Evolutionary conservation across 2,888 invertebrate genomes (phyloP).

Genomic region (Cordilura impudica): DNA sequence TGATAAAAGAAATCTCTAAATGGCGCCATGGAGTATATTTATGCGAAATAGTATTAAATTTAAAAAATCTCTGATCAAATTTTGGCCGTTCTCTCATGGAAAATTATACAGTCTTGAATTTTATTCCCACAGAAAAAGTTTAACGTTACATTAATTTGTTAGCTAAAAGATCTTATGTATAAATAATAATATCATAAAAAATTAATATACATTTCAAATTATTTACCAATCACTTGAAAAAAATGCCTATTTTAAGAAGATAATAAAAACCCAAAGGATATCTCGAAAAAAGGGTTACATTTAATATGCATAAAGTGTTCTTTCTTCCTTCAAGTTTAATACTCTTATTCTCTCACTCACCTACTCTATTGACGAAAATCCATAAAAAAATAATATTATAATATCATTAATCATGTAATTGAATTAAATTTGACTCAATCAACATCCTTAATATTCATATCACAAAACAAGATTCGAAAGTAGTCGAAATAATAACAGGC

Average conservation of each 20-base stretch:
- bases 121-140: too few species aligned
- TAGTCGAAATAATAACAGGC: neutral
- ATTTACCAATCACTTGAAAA: constrained; percentile 39
- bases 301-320: constrained; percentile 58
- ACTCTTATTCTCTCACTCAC: neutral
- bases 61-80: too few species aligned
- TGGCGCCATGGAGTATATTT: too few species aligned
- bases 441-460: constrained; percentile 71
- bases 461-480: constrained; percentile 60
- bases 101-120: too few species aligned
- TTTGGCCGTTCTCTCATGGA: too few species aligned
- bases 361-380: constrained; percentile 22
- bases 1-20: too few species aligned
- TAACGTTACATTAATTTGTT: too few species aligned
- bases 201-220: constrained; percentile 3
- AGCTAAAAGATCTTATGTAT: too few species aligned
- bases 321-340: constrained; percentile 38
- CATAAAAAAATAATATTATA: constrained; percentile 70
- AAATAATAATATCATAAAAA: too few species aligned
- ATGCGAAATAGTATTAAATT: too few species aligned
- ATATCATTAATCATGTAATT: constrained; percentile 70
- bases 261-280: constrained; percentile 5
- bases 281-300: constrained; percentile 30
- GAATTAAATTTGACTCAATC: constrained; percentile 70
- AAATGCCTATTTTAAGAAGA: constrained; percentile 1